Percentiles rank a stretch among this genome's conserved stretches.
These are phyloP conservation scores for Misgurnus anguillicaudatus DNA, from an alignment of 2,113 vertebrate genomes.

Conservation along the genomic window DNA sequence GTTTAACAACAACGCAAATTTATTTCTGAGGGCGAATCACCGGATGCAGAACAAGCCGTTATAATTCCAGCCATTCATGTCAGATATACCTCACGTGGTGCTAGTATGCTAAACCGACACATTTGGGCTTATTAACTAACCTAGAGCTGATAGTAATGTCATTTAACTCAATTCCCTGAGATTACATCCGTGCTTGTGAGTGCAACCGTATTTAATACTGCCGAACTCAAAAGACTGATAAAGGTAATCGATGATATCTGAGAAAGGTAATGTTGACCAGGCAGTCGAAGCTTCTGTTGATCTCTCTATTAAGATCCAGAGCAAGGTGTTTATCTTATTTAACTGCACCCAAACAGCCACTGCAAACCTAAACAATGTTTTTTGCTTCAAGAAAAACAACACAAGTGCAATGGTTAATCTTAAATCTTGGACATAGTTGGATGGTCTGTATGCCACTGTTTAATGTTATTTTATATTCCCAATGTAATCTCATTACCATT, in stretches of 20 bases:
- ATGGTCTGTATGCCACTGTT: not conserved
- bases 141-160: not conserved
- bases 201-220: too few relatives aligned
- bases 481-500: not conserved
- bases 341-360: slow-evolving; percentile 1
- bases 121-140: not conserved
- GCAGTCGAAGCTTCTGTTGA: too few relatives aligned
- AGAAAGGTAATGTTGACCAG: not conserved
- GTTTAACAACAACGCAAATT: not conserved
- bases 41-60: not conserved
- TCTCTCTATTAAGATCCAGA: not conserved
- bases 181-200: not conserved
- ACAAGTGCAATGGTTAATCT: not conserved
- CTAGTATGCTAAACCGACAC: not conserved
- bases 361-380: not conserved
- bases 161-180: slow-evolving; percentile 1
- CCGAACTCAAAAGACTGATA: not conserved
- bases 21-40: not conserved
- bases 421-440: not conserved
- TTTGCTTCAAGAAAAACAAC: not conserved
- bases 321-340: not conserved
- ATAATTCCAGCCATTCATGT: not conserved
- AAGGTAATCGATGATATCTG: not conserved
- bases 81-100: not conserved
- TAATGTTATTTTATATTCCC: not conserved